Evolutionary conservation across 2,113 vertebrate genomes (phyloP), one percentile per base, ranked within the genome.

Genomic region (Ciconia stormi): DNA sequence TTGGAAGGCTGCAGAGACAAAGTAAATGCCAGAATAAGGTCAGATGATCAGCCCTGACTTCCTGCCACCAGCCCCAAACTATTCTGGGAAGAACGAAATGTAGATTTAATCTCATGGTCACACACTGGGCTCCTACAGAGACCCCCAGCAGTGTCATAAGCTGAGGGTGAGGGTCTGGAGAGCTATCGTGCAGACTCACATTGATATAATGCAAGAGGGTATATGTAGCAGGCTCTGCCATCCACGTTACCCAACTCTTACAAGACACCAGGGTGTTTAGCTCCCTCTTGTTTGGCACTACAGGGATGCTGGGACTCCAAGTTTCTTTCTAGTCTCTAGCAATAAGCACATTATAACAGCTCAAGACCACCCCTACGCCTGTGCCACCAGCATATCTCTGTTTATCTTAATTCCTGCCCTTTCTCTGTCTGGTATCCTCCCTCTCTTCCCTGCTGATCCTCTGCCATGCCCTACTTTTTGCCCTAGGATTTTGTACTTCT

Each of bases 161-260:
- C 27, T 38, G 38, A 81, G 49, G 11, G 16, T 53, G 40, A 46
- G 20, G 9, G 5, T 62, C 10, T 74, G 44, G 11, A 87, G 40
- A 46, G 14, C 4, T 49, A 36, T 8, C 53, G 11, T 3, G 1
- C 29, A 63, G 32, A 42, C 34, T 53, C 16, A 21, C 7, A 4
- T 6, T 18, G 38, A 38, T 5, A 26, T 11, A 84, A 29, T 1
- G 0, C 6, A 42, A 29, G 18, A 52, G 15, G 7, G 4, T 49
- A n/a, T 14, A 38, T 50, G 22, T 25, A 81, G 32, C 42, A 50
- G 56, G 16, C 29, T 42, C 25, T 50, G 50, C n/a, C 15, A 29
- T 32, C n/a, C 30, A 12, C 2, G 2, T 30, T 36, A 87, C 30
- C 8, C 30, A 77, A 25, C 29, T 30, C 7, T 40, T 71, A 2